phyloP scores from a whole-genome alignment of 2,113 vertebrate genomes.

The Notothenia rossii region DNA sequence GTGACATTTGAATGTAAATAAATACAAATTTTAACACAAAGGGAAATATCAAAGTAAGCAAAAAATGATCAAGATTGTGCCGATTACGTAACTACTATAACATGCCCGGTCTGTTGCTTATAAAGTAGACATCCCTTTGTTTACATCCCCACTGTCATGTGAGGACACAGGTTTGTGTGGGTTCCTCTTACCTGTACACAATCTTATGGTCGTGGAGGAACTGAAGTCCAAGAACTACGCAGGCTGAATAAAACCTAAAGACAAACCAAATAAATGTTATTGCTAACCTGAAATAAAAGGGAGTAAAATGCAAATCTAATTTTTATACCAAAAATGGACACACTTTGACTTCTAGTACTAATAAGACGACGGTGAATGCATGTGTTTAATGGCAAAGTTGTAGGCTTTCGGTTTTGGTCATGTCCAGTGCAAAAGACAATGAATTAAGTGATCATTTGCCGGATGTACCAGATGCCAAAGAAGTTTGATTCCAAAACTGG shows the following conservation, averaged over 20 bases:
- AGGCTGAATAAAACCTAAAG: slow-evolving; percentile 94
- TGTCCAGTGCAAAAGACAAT: neutral
- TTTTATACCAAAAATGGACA: neutral
- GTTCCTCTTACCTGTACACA: slow-evolving; percentile 92
- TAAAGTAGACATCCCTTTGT: neutral
- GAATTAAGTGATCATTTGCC: neutral
- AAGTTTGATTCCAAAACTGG: neutral
- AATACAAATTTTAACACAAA: too few species aligned
- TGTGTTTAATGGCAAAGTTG: neutral
- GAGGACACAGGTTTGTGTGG: neutral
- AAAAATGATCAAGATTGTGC: too few species aligned
- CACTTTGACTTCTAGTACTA: neutral
- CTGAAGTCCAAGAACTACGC: slow-evolving; percentile 97
- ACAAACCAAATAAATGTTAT: slow-evolving; percentile 24
- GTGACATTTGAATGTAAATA: too few species aligned
- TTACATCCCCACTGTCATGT: neutral
- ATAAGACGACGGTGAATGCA: neutral
- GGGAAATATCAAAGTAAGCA: too few species aligned
- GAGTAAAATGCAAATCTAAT: neutral
- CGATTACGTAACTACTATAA: too few species aligned
- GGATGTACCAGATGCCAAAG: neutral
- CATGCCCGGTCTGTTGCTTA: neutral
- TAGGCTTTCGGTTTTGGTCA: neutral
- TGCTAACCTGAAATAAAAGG: neutral
- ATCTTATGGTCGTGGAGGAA: slow-evolving; percentile 98